Evolutionary conservation across 92 coral and sea anemone species (phyloP).

Genomic region (Plumapathes pennacea): DNA sequence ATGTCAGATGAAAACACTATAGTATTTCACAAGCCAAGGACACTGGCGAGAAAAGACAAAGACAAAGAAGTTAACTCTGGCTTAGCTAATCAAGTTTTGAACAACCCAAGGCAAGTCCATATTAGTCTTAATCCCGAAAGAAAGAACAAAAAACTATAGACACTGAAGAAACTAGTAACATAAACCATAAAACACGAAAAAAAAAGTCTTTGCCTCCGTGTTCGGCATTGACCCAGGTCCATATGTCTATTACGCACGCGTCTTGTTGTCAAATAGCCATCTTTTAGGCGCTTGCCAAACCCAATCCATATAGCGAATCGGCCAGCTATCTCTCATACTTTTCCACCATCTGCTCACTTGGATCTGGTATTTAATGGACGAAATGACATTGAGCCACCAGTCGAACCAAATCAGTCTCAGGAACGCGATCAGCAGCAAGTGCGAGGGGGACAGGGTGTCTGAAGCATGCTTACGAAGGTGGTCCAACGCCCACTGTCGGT

Average conservation of each 20-base stretch:
- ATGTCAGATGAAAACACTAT: too few relatives aligned
- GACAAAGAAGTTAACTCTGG: too few relatives aligned
- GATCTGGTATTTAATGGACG: slow-evolving; percentile 53
- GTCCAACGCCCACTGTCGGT: slow-evolving; percentile 26
- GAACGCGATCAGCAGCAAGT: slow-evolving; percentile 48
- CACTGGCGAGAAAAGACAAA: too few relatives aligned
- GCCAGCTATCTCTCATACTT: slow-evolving; percentile 23
- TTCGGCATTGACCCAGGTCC: too few relatives aligned
- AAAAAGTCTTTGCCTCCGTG: too few relatives aligned
- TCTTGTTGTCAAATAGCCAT: slow-evolving; percentile 69
- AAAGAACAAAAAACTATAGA: too few relatives aligned
- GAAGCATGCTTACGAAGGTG: slow-evolving; percentile 34
- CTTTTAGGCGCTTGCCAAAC: slow-evolving; percentile 73
- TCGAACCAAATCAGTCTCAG: slow-evolving; percentile 77
- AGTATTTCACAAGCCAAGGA: too few relatives aligned
- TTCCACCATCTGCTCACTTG: slow-evolving; percentile 67
- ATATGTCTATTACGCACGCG: slow-evolving; percentile 29
- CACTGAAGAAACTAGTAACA: too few relatives aligned
- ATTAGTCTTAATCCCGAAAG: too few relatives aligned
- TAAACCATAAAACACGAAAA: too few relatives aligned
- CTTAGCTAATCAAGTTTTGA: too few relatives aligned
- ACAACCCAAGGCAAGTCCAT: too few relatives aligned
- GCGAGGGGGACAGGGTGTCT: slow-evolving; percentile 38
- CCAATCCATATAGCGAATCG: slow-evolving; percentile 57
- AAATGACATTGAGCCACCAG: slow-evolving; percentile 55